Base-by-base conservation (phyloP, 2,888 invertebrate genomes). In the Hyposoter didymator region DNA sequence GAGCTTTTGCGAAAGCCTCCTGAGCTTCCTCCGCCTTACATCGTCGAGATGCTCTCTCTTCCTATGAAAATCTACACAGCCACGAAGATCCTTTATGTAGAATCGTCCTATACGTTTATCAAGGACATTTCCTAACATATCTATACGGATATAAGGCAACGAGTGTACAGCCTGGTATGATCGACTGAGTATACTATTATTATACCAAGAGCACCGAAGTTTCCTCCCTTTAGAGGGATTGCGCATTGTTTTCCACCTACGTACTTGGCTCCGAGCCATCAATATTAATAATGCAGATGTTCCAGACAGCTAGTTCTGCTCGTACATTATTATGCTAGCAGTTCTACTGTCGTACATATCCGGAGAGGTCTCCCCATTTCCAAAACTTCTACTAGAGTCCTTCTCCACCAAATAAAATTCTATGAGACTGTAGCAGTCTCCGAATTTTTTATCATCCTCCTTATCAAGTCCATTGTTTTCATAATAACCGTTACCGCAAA, bases 221-320 rank as follows among this genome's bases (percentile, higher is more conserved):
- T 84, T 84, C 64, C 52, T 80, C 80, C 59, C 80, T 76, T 49
- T 64, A 39, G 67, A 45, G 79, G 32, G 74, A 12, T 62, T 64
- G 12, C 6, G 76, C 72, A 67, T 80, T 84, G 72, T 84, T 84
- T 84, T 80, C 84, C 67, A 84, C 64, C 64, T 72, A 72, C 76
- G 39, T 66, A 84, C 72, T 80, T 80, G 84, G 84, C 79, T 75
- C 59, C n/a, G 55, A 74, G 79, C 76, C 80, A 84, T 84, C 80
- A 73, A 81, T 84, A 84, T 84, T 81, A 84, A 81, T 84, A 81
- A 84, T 78, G 72, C 78, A 81, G 78, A 81, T 78, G 75, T 67
- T 64, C 76, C 49, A 81, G 73, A 78, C 81, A 84, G 70, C 73
- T 66, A 35, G 70, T 67, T 67, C 35, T 67, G 1, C 17, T 35